phyloP scores from a whole-genome alignment of 2,113 vertebrate species.

The Malurus cyaneus region DNA sequence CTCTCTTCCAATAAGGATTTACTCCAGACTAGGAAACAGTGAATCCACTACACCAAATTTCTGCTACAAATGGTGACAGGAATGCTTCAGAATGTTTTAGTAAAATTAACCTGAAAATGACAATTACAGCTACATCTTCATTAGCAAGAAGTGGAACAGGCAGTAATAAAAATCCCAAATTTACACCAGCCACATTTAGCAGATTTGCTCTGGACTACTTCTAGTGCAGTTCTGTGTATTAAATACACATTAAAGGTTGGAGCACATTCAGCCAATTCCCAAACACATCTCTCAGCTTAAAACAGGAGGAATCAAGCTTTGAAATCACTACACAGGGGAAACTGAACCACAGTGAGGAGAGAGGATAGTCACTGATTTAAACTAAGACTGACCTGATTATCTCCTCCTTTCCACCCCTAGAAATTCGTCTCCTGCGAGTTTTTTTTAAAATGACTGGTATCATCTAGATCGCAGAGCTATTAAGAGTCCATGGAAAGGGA shows the following conservation, averaged over 20 bases:
- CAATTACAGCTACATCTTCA: background rate
- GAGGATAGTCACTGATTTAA: background rate
- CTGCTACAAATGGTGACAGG: background rate
- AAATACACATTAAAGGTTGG: background rate
- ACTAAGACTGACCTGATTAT: background rate
- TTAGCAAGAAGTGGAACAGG: background rate
- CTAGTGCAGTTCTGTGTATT: background rate
- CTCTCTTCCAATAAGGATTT: background rate
- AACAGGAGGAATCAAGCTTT: background rate
- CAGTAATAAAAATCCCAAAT: background rate
- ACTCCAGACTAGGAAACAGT: background rate
- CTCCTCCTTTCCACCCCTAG: background rate
- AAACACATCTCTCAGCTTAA: background rate
- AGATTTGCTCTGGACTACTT: background rate
- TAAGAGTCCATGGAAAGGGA: background rate
- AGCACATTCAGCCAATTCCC: background rate
- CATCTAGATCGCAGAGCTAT: background rate
- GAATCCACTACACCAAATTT: background rate
- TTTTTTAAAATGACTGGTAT: background rate
- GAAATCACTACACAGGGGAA: background rate
- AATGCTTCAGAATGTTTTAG: background rate
- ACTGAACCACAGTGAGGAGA: background rate
- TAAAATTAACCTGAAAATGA: background rate
- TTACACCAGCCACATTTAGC: background rate
- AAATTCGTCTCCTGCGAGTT: background rate